phyloP scores from a whole-genome alignment of 2,888 invertebrate species.

The Drosophila dives region DNA sequence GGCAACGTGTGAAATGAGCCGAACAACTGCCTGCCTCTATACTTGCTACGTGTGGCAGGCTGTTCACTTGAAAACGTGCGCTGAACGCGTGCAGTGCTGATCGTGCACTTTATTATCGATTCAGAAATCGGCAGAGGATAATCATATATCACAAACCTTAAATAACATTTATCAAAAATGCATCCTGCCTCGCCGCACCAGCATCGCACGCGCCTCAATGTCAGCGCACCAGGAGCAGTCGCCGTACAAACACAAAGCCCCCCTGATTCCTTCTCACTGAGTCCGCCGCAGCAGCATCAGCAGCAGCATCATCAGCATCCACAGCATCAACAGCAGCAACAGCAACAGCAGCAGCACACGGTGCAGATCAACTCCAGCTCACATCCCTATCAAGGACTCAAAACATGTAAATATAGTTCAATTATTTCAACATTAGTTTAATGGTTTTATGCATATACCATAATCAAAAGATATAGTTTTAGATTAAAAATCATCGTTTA shows the following conservation, averaged over 20 bases:
- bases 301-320: constrained; percentile 29
- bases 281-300: constrained; percentile 34
- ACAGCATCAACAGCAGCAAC: constrained; percentile 36
- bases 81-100: constrained; percentile 70
- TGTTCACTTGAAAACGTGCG: constrained; percentile 64
- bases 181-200: constrained; percentile 75
- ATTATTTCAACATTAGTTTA: neutral
- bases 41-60: constrained; percentile 29
- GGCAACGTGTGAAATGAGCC: constrained; percentile 67
- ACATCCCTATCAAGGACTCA: constrained; percentile 79
- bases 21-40: constrained; percentile 57
- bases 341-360: constrained; percentile 51
- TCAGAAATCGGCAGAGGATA: neutral
- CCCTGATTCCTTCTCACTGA: constrained; percentile 50
- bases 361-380: constrained; percentile 60
- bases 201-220: constrained; percentile 71
- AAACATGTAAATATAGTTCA: constrained; percentile 69
- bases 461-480: neutral
- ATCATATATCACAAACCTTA: neutral
- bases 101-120: constrained; percentile 25
- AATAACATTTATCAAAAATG: constrained; percentile 51
- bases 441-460: too few relatives aligned
- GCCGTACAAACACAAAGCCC: constrained; percentile 46
- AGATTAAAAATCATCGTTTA: neutral
- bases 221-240: constrained; percentile 60